Evolutionary conservation across 1,140 invertebrate genomes (phyloP).

Genomic region (Heliothis subflexa): DNA sequence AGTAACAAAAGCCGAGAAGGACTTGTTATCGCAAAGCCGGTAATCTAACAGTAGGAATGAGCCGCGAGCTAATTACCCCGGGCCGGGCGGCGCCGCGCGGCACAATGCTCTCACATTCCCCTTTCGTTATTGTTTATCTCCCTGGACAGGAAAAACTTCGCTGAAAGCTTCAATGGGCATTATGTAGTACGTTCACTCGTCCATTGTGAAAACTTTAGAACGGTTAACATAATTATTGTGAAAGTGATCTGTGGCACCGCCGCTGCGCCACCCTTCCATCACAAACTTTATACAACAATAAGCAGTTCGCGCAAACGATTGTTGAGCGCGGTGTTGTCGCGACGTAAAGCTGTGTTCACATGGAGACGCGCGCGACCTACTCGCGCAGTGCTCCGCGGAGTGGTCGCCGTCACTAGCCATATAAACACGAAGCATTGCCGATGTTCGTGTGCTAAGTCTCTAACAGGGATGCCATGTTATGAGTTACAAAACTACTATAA

Average conservation of each 20-base stretch:
- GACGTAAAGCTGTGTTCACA: too few species aligned
- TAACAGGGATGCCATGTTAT: too few species aligned
- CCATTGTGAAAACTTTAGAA: background rate
- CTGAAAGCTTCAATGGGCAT: conserved; percentile 14
- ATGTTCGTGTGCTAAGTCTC: too few species aligned
- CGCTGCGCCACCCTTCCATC: too few species aligned
- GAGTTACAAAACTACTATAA: too few species aligned
- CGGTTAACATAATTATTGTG: background rate
- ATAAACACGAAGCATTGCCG: too few species aligned
- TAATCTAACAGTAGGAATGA: background rate
- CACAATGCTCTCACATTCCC: conserved; percentile 4
- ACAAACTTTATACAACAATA: too few species aligned
- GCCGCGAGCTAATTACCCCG: background rate
- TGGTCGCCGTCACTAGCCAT: too few species aligned
- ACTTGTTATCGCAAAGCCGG: conserved; percentile 2
- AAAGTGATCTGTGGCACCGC: background rate
- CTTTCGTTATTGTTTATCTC: conserved; percentile 2
- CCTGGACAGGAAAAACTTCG: background rate
- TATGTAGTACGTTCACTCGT: background rate
- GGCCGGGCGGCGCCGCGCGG: background rate
- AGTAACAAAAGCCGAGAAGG: background rate
- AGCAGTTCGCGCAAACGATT: too few species aligned
- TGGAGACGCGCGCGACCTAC: too few species aligned
- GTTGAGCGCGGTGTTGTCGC: too few species aligned
- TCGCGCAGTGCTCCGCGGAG: too few species aligned